Evolutionary conservation across 2,797 vertebrate species (phyloP), one percentile per base, ranked within the genome.

Genomic region (Xenopus petersii): DNA sequence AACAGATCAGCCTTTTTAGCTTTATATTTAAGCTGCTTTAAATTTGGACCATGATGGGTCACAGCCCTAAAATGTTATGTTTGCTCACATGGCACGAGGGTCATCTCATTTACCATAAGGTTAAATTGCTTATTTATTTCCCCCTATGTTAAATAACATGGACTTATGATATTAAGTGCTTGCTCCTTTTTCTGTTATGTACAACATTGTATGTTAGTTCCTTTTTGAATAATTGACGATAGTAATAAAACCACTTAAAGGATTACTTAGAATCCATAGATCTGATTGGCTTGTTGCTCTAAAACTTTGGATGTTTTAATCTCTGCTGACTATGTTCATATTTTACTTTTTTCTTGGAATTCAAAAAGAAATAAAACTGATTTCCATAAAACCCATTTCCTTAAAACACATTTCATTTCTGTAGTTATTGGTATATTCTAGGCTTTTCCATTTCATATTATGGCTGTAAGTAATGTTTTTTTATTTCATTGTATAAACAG

Each of bases 401-500:
- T 21, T 21, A 21, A 21, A 21, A 66, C 12, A 17, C 54, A 62
- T 49, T 46, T 26, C 56, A 77, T 77, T 72, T 56, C 24, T 61
- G 21, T 42, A n/a, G 12, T 56, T 42, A 47, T n/a, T 62, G 46
- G 6, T 0, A 6, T 1, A 42, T 42, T 42, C 0, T 42, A 36
- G 42, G 63, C 33, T 59, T 67, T 67, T 47, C 60, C 30, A 74
- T 33, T 51, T 61, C 58, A 9, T n/a, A 60, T 21, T 21, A 21
- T 21, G 21, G 74, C 60, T 71, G 62, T 61, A 0, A 10, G 51
- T 71, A 16, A 76, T 46, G 55, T 46, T 61, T 51, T 48, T 63
- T 51, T 67, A 67, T 51, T 12, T 64, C 24, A 62, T 12, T 7
- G 21, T 30, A 62, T 51, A 51, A 12, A 12, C 21, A 21, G 21